Base-by-base conservation (phyloP, 1,140 invertebrate species). In the Drosophila auraria region DNA sequence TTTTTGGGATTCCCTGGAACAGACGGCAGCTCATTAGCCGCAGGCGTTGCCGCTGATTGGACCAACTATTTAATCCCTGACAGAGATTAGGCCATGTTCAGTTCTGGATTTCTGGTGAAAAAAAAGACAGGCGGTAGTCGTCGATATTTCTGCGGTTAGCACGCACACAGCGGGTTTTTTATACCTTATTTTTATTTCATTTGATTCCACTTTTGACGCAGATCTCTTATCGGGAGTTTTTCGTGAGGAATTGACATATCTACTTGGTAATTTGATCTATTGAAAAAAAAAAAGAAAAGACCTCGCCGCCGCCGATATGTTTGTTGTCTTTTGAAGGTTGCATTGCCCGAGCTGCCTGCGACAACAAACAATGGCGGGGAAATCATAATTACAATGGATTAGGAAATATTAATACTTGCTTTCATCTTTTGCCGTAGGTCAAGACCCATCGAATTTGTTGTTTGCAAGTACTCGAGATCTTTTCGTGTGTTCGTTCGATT, bases 341-440 rank as follows among this genome's bases (percentile, higher is more conserved):
- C 71, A 61, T 74, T 83, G 64, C 33, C 33, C 33, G 9, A 9
- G 33, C 33, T 33, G 33, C 57, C 61, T 64, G 83, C 86, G 83
- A 89, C 84, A 87, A 89, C 84, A 87, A 75, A 89, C 81, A 89
- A 83, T 75, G 63, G 58, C 27, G 38, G 54, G 72, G 76, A 86
- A 57, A 86, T 90, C 82, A 91, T 90, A 90, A 91, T 90, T 90
- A 91, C 86, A 90, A 90, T 82, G 86, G 86, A 87, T 90, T 90
- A 90, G 61, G 54, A 86, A 90, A 78, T 90, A 90, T 90, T 90
- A 90, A 86, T 87, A 86, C 71, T 57, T 80, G 25, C 62, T 91
- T 90, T 90, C 79, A 90, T 87, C 63, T 91, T 57, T 61, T 66
- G 65, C 87, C 80, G 68, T 74, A 73, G 68, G 61, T 69, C 76